phyloP scores from a whole-genome alignment of 1,140 invertebrate species.

The Diabrotica undecimpunctata region DNA sequence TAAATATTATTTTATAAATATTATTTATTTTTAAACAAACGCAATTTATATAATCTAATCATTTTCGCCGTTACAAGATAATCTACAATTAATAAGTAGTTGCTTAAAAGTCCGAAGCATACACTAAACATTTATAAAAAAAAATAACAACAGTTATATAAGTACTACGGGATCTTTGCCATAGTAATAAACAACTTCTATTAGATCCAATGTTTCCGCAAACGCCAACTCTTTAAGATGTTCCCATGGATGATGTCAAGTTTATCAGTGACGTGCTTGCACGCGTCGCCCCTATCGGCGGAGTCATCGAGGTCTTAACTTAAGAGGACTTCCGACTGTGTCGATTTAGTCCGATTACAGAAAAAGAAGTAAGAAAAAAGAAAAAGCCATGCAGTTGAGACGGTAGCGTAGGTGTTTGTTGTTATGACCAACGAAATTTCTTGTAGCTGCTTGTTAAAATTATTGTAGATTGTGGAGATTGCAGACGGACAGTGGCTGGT shows the following conservation, averaged over 20 bases:
- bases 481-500: not conserved
- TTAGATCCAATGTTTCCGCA: not conserved
- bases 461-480: not conserved
- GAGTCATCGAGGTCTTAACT: slow-evolving; percentile 27
- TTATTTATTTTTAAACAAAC: no score
- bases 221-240: slow-evolving; percentile 6
- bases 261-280: slow-evolving; percentile 30
- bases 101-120: no score
- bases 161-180: not conserved
- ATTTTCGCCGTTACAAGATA: no score
- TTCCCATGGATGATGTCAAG: slow-evolving; percentile 31
- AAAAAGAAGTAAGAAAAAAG: not conserved
- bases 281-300: slow-evolving; percentile 28
- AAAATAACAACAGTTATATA: not conserved
- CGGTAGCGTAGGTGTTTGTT: not conserved
- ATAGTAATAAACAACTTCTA: slow-evolving; percentile 1
- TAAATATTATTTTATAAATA: no score
- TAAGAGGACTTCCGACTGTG: slow-evolving; percentile 26
- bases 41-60: no score
- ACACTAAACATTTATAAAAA: no score
- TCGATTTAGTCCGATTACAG: not conserved
- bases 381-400: not conserved
- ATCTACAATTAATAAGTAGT: no score
- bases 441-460: not conserved
- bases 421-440: not conserved